These are phyloP conservation scores for Lophotis ruficrista DNA, from an alignment of 2,113 vertebrate species.

Conservation along the genomic window DNA sequence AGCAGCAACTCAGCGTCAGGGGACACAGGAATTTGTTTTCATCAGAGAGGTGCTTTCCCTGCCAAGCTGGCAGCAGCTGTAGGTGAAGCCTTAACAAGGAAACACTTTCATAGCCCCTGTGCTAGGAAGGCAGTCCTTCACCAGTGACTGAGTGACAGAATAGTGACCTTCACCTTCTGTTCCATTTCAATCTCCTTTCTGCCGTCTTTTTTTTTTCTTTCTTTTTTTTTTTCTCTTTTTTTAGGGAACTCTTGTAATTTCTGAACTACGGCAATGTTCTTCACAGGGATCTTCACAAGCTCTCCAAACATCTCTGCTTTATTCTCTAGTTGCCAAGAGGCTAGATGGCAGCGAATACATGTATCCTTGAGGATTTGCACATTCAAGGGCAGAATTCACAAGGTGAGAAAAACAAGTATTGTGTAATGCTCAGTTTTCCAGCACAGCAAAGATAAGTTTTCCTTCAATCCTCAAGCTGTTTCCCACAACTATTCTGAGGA, in stretches of 20 bases:
- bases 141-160: background rate
- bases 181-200: background rate
- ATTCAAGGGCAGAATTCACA: constrained; percentile 9
- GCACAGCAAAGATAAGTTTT: background rate
- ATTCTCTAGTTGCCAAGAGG: background rate
- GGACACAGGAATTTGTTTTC: constrained; percentile 18
- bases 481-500: background rate
- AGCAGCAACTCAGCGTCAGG: constrained; percentile 6
- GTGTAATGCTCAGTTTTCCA: background rate
- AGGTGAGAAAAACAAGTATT: constrained; percentile 30
- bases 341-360: background rate
- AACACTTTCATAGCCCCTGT: background rate
- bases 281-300: background rate
- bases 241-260: background rate
- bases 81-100: constrained; percentile 5
- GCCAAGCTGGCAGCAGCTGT: constrained; percentile 32
- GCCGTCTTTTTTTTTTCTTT: background rate
- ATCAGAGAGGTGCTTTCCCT: background rate
- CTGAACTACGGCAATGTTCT: background rate
- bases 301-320: background rate
- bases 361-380: background rate
- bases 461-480: background rate
- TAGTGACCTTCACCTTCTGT: background rate
- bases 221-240: background rate
- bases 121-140: background rate